These are phyloP conservation scores for Phaenicophaeus curvirostris DNA, from an alignment of 2,797 vertebrate genomes.

Conservation along the genomic window DNA sequence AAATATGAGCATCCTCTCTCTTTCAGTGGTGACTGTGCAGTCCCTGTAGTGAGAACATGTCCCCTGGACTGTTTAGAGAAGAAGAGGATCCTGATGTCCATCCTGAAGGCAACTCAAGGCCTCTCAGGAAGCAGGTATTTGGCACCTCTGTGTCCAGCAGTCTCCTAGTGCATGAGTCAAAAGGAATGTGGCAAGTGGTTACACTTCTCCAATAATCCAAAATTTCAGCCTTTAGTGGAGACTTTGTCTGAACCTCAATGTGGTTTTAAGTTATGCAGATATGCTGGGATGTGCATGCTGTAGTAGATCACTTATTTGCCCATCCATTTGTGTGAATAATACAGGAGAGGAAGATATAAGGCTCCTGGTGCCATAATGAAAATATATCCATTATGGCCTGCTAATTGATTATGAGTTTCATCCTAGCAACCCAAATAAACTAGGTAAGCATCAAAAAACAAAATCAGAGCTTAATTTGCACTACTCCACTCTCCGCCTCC, in stretches of 20 bases:
- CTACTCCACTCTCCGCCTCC: neutral
- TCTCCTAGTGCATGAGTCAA: neutral
- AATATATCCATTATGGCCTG: neutral
- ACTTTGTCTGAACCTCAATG: neutral
- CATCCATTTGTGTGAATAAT: neutral
- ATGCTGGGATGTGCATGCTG: neutral
- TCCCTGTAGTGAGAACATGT: neutral
- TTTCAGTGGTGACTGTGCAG: neutral
- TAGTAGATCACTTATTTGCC: neutral
- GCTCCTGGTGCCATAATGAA: neutral
- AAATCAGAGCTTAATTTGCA: neutral
- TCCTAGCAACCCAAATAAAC: constrained; percentile 5
- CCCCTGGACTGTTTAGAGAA: neutral
- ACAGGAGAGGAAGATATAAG: neutral
- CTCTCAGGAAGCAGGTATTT: neutral
- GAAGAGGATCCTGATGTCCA: neutral
- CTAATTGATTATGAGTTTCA: constrained; percentile 31
- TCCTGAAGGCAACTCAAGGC: neutral
- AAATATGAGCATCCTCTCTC: neutral
- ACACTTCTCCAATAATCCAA: neutral
- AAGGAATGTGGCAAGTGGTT: neutral
- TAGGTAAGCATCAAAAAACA: neutral
- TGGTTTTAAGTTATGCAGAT: neutral
- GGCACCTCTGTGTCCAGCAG: neutral
- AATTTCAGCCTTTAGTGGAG: neutral